Evolutionary conservation across 1,140 invertebrate species (phyloP).

Genomic region (Leucophenga varia): DNA sequence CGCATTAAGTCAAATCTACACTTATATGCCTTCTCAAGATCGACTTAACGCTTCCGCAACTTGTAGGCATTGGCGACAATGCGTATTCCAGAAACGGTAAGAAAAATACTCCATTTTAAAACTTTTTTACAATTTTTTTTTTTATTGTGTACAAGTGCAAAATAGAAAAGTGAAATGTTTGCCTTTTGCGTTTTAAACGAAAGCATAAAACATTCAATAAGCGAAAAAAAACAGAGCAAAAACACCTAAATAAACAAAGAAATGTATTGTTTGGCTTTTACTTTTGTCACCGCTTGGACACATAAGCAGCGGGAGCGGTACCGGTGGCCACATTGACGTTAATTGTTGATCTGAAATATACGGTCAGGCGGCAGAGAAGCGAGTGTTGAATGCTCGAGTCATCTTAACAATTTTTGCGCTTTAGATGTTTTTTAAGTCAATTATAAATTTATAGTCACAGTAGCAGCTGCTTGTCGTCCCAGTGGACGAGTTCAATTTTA

Average conservation of each 20-base stretch:
- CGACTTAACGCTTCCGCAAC: slow-evolving; percentile 37
- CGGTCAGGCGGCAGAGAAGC: background rate
- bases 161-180: background rate
- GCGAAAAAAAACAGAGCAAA: too few relatives aligned
- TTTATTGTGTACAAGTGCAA: slow-evolving; percentile 8
- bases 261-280: slow-evolving; percentile 21
- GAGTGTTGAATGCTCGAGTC: slow-evolving; percentile 16
- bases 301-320: background rate
- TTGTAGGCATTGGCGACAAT: slow-evolving; percentile 46
- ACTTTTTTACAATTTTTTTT: slow-evolving; percentile 1
- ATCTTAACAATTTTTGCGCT: too few relatives aligned
- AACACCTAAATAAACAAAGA: background rate
- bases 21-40: slow-evolving; percentile 36
- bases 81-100: slow-evolving; percentile 52
- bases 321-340: too few relatives aligned
- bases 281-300: slow-evolving; percentile 21
- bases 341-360: too few relatives aligned
- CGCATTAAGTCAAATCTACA: slow-evolving; percentile 46
- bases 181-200: slow-evolving; percentile 10
- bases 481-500: too few relatives aligned
- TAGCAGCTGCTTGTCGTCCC: too few relatives aligned
- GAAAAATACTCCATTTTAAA: slow-evolving; percentile 19
- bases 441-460: too few relatives aligned
- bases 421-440: too few relatives aligned
- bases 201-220: slow-evolving; percentile 6